Conservation (phyloP, 1,140 invertebrate species). For the Aphidius ervi region DNA sequence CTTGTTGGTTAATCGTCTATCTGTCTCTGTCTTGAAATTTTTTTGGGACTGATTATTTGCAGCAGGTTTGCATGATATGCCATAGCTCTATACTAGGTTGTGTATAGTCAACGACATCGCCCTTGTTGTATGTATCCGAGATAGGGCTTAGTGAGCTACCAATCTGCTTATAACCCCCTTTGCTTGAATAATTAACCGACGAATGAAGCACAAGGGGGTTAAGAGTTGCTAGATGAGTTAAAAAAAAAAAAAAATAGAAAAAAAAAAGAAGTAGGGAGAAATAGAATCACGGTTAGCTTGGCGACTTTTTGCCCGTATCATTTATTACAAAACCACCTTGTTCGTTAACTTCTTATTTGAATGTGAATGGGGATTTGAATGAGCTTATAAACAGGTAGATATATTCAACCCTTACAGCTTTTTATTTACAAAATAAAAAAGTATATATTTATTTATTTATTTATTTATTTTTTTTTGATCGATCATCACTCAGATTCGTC, state of each 20-base stretch:
- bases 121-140: constrained; percentile 36
- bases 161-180: constrained; percentile 53
- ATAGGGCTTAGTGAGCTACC: constrained; percentile 47
- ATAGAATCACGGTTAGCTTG: constrained; percentile 21
- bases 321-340: constrained; percentile 47
- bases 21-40: constrained; percentile 1
- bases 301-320: constrained; percentile 44
- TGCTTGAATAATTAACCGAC: constrained; percentile 52
- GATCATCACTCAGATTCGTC: constrained; percentile 5
- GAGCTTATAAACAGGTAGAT: constrained; percentile 29
- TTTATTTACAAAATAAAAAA: neutral
- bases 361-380: constrained; percentile 34
- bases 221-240: constrained; percentile 18
- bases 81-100: neutral
- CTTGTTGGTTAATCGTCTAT: neutral
- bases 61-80: neutral
- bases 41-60: neutral
- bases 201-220: too few relatives aligned
- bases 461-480: constrained; percentile 1
- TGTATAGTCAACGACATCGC: constrained; percentile 29
- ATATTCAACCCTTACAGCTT: constrained; percentile 10
- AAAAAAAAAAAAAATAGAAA: constrained; percentile 1
- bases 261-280: constrained; percentile 17
- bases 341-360: constrained; percentile 42
- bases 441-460: neutral